Base-by-base conservation (phyloP, 35 echinoderm and acorn worm genomes). In the Hemicentrotus pulcherrimus region DNA sequence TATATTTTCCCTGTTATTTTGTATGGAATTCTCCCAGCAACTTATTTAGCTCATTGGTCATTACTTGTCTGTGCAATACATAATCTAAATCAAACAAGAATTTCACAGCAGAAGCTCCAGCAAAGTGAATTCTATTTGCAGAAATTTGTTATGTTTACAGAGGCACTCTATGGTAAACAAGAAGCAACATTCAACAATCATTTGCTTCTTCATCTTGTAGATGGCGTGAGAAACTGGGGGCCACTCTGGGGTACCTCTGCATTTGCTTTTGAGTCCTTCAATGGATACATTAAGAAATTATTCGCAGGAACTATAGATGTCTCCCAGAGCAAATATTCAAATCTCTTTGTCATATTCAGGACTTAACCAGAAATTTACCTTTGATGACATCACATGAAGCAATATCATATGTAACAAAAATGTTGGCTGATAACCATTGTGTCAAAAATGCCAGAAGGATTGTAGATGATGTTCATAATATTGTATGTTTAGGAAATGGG, bases 141-240 rank as follows among this genome's bases (percentile, higher is more conserved):
- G 47, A 95, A 86, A 31, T 96, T 96, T 96, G 94, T 96, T 95
- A 14, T 91, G 46, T 47, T 88, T 31, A 47, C 47, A 47, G 89
- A 95, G 28, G 33, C 19, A 19, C 94, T 96, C 1, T 96, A 96
- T 96, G 94, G 94, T 31, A 94, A 48, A 45, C 41, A 86, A 85
- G 94, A 96, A 28, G 86, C 71, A n/a, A 91, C 96, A 30, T 95
- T 95, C 96, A 96, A 96, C 91, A 61, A 89, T 15, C 96, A 96
- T 61, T 94, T 95, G 52, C 89, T 96, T 14, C 4, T 91, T 13
- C 96, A 96, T 91, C 88, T 95, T n/a, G 22, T 94, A 22, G 32
- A 95, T 46, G 32, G 86, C 32, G 96, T 97, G 7, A 95, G 86
- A 95, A 70, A 86, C 28, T 97, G 94, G 96, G 96, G 96, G 59